Base-by-base conservation (phyloP, 2,797 vertebrate genomes). In the Psittacula echo region DNA sequence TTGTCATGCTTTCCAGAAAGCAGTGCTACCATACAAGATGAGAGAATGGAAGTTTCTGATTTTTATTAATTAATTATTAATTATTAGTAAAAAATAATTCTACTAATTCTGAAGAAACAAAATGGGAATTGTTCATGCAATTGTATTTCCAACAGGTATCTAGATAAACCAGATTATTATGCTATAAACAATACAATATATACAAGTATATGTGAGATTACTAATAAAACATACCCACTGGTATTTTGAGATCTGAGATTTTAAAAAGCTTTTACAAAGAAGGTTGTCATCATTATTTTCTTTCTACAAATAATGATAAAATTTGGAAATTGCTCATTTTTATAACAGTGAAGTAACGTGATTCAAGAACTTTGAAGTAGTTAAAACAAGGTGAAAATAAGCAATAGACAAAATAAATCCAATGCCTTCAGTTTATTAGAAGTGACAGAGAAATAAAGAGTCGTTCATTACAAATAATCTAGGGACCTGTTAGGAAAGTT, bases 401-500 rank as follows among this genome's bases (percentile, higher is more conserved):
- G 47, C 14, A 77, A 84, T n/a, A 54, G 13, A 65, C 41, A 77
- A 72, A 82, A 75, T 41, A 94, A 88, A 64, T 74, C 24, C 8
- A 78, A 41, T 45, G 30, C 27, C 32, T 87, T 53, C 29, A 65
- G 9, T 8, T 68, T 84, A 75, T 48, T 60, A 72, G 29, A 85
- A 82, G 23, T 82, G 71, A 78, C 53, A 92, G 53, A 78, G 27
- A 72, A 92, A 92, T 83, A 77, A 93, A 60, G 27, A 92, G 11
- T 20, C 8, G 23, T 4, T 72, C 7, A 0, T 80, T 56, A 30
- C 16, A 77, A 68, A 56, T 37, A 89, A 78, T 78, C 58, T 32
- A 68, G 62, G 48, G 42, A 66, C 20, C 29, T 76, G 10, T 78
- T 85, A 79, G 62, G 89, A 82, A 87, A 30, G 6, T 32, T 75